Evolutionary conservation across 1,140 invertebrate species (phyloP).

Genomic region (Proales similis): DNA sequence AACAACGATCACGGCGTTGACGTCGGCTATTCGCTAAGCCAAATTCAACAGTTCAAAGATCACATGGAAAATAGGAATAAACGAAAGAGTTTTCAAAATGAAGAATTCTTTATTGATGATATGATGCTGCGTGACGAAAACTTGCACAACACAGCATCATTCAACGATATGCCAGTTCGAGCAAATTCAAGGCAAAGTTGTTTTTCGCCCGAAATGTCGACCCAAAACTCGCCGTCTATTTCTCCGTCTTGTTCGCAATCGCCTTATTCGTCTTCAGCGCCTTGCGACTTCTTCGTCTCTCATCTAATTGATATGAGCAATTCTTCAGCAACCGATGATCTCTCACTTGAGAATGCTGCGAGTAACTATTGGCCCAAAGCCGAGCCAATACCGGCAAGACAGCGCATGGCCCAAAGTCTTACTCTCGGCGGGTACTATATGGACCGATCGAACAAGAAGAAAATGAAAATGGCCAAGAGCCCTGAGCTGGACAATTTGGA

Average conservation of each 20-base stretch:
- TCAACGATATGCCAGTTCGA: neutral
- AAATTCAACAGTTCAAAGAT: slow-evolving; percentile 25
- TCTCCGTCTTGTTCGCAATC: slow-evolving; percentile 21
- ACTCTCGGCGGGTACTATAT: too few species aligned
- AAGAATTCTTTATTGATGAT: slow-evolving; percentile 29
- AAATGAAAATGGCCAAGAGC: too few species aligned
- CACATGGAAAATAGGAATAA: neutral
- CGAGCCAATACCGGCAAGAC: too few species aligned
- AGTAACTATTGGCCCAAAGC: too few species aligned
- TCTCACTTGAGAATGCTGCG: too few species aligned
- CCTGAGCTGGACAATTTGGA: too few species aligned
- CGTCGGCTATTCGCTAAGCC: neutral
- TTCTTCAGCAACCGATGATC: too few species aligned
- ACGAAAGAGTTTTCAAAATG: slow-evolving; percentile 1
- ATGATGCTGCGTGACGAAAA: neutral
- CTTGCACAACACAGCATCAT: neutral
- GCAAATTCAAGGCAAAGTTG: neutral
- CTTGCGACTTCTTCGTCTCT: too few species aligned
- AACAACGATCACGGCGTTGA: slow-evolving; percentile 1
- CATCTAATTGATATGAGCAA: too few species aligned
- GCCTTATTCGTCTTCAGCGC: slow-evolving; percentile 25
- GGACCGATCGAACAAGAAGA: too few species aligned
- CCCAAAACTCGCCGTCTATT: slow-evolving; percentile 32
- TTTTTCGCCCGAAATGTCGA: too few species aligned
- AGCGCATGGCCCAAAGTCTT: too few species aligned